Evolutionary conservation across 53 echinoderm and acorn worm genomes (phyloP), one percentile per base, ranked within the genome.

Genomic region (Apostichopus leukothele): DNA sequence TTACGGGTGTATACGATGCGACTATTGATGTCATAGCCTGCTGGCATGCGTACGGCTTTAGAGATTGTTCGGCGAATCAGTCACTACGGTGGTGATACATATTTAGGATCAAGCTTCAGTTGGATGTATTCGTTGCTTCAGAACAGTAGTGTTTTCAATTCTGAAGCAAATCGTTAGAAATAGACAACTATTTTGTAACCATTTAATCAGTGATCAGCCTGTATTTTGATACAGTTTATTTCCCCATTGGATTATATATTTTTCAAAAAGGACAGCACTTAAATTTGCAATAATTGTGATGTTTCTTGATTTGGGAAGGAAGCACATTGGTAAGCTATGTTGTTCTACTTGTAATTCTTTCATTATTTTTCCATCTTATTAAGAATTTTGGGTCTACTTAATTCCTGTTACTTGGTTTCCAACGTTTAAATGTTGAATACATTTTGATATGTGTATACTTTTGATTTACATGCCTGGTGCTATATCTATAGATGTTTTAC

Each of bases 1-100:
- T 87, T 74, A 75, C 88, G 54, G 88, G 85, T 85, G 66, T 85
- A 85, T 85, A 67, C 68, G 66, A n/a, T 67, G 66, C 61, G 21
- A 39, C 26, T 50, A 85, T 85, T 85, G 85, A 85, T 85, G 85
- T 85, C 85, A 85, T 85, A 85, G 23, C 60, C 50, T 20, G 50
- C 25, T 67, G 63, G 85, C 81, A 81, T 81, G 81, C 81, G 81
- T 81, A 81, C 81, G 55, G 81, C 55, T 14, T 81, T 81, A 81
- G 57, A 54, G 81, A 51, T 71, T 71, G 71, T 71, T 71, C 71
- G 13, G 5, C 71, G 71, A 71, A 71, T 18, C 71, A 19, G 6
- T 71, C 71, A 71, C 16, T 71, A 71, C 71, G 20, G n/a, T 18
- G 71, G 18, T 71, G 71, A 18, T 71, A 19, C 20, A 71, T 71